Evolutionary conservation across 1,140 invertebrate species (phyloP), one percentile per base, ranked within the genome.

Genomic region (Macrosteles quadrilineatus): DNA sequence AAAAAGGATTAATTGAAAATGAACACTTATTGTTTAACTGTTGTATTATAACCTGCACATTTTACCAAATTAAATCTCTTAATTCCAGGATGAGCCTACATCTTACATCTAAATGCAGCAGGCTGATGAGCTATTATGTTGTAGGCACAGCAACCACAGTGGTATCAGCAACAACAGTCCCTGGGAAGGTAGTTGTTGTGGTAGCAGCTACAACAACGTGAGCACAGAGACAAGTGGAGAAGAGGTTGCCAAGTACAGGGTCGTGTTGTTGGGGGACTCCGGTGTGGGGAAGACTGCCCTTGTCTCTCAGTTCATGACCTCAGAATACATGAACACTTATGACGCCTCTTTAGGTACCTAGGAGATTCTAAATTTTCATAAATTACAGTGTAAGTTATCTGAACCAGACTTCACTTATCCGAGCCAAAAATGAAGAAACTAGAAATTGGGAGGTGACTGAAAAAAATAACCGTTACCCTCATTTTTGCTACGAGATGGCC

Each of bases 251-350:
- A 79, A 77, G 69, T 90, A 87, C 77, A 86, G 87, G 74, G 88
- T 93, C 21, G 88, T 88, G 19, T 86, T 93, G 81, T 79, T 92
- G 27, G 91, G 91, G 0, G 87, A 87, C 14, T 83, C 86, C 0
- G 90, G 89, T n/a, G 91, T 93, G 32, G 91, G 91, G 1, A 93
- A 93, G 79, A 89, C 89, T 3, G 86, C 91, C 12, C 82, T 94
- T 27, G 87, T 88, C 0, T 86, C 85, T 47, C 91, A 93, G 81
- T 93, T 93, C 78, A 90, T 91, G 76, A 92, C 90, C 23, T 91
- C 90, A 63, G 91, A 92, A 76, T 91, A 91, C 76, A 90, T 91
- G 75, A 90, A 88, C 74, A 87, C 87, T 21, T 90, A 90, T 74
- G 90, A 91, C 75, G 83, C 87, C 14, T 88, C 87, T 25, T 80